phyloP scores from a whole-genome alignment of 2,113 vertebrate species.

The Silurus asotus region DNA sequence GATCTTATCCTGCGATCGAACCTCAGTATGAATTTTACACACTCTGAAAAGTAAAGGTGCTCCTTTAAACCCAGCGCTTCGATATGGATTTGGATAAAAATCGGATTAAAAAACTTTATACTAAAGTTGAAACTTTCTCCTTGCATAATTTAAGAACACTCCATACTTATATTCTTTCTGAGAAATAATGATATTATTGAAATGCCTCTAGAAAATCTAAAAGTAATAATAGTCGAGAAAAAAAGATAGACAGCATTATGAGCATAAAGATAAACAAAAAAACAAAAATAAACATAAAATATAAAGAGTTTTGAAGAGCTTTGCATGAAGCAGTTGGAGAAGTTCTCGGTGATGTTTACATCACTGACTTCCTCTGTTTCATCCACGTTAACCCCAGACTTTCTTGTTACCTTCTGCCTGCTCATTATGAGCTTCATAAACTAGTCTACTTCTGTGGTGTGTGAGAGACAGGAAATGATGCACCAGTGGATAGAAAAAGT shows the following conservation, averaged over 20 bases:
- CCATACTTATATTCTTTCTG: neutral
- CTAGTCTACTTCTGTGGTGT: no score
- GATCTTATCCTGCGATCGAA: conserved; percentile 7
- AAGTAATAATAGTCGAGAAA: no score
- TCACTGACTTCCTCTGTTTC: no score
- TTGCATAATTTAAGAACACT: neutral
- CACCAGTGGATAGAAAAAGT: no score
- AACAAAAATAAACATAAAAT: neutral
- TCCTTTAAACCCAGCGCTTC: neutral
- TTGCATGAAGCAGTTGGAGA: neutral
- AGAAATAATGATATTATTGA: neutral
- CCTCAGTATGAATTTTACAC: conserved; percentile 38
- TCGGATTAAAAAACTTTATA: neutral
- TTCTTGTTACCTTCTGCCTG: no score
- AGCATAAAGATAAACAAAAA: neutral
- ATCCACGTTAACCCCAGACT: no score
- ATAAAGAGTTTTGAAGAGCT: neutral
- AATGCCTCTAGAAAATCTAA: neutral
- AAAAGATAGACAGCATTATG: neutral
- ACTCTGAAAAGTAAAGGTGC: neutral
- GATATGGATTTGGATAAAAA: neutral
- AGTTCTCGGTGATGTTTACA: neutral
- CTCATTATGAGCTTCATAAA: no score
- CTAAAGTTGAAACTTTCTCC: neutral
- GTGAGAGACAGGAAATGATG: no score